Conservation (phyloP, 2,797 vertebrate species). For the Periophthalmus magnuspinnatus region DNA sequence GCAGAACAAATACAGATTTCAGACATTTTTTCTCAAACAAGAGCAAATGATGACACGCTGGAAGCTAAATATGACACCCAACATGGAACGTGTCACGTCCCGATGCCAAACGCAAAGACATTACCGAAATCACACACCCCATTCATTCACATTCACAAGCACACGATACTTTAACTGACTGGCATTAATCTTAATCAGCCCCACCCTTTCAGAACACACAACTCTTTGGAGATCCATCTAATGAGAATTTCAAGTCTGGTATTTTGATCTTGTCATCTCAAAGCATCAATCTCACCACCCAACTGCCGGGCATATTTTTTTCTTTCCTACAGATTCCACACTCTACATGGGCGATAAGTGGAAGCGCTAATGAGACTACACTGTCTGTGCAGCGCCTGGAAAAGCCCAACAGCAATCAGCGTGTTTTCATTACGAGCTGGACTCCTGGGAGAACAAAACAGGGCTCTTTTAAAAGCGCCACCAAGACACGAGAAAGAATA, state of each 20-base stretch:
- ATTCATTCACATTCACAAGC: slow-evolving; percentile 37
- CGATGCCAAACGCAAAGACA: slow-evolving; percentile 27
- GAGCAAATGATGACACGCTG: slow-evolving; percentile 26
- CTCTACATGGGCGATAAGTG: slow-evolving; percentile 58
- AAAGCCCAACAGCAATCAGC: slow-evolving; percentile 76
- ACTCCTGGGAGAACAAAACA: slow-evolving; percentile 62
- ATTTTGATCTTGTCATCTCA: slow-evolving; percentile 64
- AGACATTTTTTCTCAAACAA: slow-evolving; percentile 24
- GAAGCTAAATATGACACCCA: slow-evolving; percentile 11
- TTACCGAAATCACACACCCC: slow-evolving; percentile 24
- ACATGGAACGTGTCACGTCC: slow-evolving; percentile 12
- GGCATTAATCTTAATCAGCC: slow-evolving; percentile 44
- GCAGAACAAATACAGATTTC: slow-evolving; percentile 25
- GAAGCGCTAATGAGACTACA: slow-evolving; percentile 74
- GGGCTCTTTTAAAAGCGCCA: slow-evolving; percentile 65
- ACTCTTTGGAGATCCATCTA: slow-evolving; percentile 44
- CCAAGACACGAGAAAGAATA: slow-evolving; percentile 57
- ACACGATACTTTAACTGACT: slow-evolving; percentile 26
- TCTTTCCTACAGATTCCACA: slow-evolving; percentile 55
- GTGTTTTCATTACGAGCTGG: slow-evolving; percentile 73
- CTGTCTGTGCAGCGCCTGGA: slow-evolving; percentile 60
- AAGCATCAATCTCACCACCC: slow-evolving; percentile 62
- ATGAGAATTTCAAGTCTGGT: slow-evolving; percentile 60
- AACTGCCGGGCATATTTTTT: slow-evolving; percentile 30
- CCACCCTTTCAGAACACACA: slow-evolving; percentile 26